Evolutionary conservation across 2,888 invertebrate genomes (phyloP).

Genomic region (Aelia acuminata): DNA sequence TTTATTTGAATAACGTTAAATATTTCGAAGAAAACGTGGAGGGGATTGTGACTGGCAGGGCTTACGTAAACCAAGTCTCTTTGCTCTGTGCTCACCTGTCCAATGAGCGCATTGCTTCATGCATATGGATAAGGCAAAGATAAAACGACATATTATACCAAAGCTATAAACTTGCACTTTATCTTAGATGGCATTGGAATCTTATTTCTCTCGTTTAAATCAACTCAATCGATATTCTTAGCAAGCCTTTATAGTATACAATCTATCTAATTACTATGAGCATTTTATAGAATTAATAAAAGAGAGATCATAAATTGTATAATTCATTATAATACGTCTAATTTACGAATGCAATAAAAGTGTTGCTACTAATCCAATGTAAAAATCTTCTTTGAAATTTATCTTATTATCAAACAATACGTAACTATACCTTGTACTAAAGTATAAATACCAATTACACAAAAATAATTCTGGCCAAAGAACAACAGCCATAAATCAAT

Average conservation of each 20-base stretch:
- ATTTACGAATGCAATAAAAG: not conserved
- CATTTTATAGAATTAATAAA: not conserved
- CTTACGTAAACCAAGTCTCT: conserved; percentile 15
- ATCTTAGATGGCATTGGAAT: conserved; percentile 34
- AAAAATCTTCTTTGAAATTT: not conserved
- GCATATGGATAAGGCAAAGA: conserved; percentile 24
- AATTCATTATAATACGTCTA: not conserved
- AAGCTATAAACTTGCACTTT: conserved; percentile 34
- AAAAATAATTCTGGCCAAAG: not conserved
- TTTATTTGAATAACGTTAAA: not conserved
- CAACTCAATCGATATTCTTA: not conserved
- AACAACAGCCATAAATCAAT: not conserved
- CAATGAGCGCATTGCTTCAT: conserved; percentile 10
- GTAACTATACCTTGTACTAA: not conserved
- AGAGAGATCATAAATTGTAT: not conserved
- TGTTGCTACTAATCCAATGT: not conserved
- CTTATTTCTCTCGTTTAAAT: conserved; percentile 6
- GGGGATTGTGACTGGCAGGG: conserved; percentile 3
- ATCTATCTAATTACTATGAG: not conserved
- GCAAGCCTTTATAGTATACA: not conserved
- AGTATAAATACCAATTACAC: not conserved
- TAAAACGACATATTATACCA: conserved; percentile 21
- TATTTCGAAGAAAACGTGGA: not conserved
- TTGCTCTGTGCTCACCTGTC: not conserved
- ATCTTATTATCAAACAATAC: not conserved